Evolutionary conservation across 2,797 vertebrate genomes (phyloP).

Genomic region (Galagoides demidoff): DNA sequence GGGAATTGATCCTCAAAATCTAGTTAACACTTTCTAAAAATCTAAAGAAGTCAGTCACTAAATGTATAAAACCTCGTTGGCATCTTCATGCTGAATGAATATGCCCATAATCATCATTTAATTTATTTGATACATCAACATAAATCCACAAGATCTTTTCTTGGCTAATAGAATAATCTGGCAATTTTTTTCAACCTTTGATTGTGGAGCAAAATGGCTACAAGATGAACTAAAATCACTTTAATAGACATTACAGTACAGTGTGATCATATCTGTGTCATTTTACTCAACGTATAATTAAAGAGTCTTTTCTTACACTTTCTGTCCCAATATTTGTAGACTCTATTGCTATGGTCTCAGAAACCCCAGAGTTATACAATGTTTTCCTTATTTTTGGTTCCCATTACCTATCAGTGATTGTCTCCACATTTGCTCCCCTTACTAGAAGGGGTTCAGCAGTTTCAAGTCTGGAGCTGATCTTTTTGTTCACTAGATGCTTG

Average conservation of each 20-base stretch:
- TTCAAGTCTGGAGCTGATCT: background rate
- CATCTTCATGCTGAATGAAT: background rate
- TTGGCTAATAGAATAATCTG: background rate
- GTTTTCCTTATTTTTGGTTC: background rate
- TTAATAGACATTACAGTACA: background rate
- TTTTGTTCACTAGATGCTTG: background rate
- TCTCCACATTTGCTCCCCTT: background rate
- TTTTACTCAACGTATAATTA: background rate
- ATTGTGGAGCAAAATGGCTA: background rate
- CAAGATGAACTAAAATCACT: background rate
- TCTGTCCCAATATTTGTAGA: background rate
- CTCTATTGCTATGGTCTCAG: background rate
- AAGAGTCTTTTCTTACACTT: background rate
- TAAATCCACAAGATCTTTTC: background rate
- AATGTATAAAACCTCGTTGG: background rate
- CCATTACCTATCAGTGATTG: background rate
- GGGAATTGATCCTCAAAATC: background rate
- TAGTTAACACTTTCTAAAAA: slow-evolving; percentile 7
- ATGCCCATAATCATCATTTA: background rate
- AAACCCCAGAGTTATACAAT: background rate
- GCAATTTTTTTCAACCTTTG: background rate
- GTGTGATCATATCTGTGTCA: background rate
- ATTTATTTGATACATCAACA: background rate
- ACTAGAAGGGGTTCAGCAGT: background rate
- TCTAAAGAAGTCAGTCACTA: background rate